Evolutionary conservation across 2,797 vertebrate genomes (phyloP), one percentile per base, ranked within the genome.

Genomic region (Loris lydekkerianus): DNA sequence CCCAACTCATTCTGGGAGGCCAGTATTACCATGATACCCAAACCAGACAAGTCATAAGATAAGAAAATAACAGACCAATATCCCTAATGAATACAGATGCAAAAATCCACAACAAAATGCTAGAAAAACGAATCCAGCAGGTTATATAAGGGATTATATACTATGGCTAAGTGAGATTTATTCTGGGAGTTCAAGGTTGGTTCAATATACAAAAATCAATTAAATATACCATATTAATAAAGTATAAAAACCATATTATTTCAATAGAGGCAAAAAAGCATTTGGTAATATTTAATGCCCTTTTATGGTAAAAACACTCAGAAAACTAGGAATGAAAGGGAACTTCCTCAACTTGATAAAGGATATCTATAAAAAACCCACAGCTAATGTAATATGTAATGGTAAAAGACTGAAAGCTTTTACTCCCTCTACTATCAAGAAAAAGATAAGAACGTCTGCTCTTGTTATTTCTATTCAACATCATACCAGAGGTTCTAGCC

Each of bases 81-180:
- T 70, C 34, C 15, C 61, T 78, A 63, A 46, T 11, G 13, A 46
- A 37, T 61, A 58, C 61, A 88, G 70, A 43, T 63, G 53, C 20
- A 83, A 87, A 76, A 87, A 34, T 87, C 25, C 25, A 88, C 53
- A 61, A 76, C 4, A 75, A 92, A 95, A 91, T 60, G 31, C 49
- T 17, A 29, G 29, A 75, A 82, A 67, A 60, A 76, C 20, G 10
- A 82, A 75, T 76, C 10, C 20, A 60, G n/a, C 46, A 75, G 75
- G 9, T 56, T 53, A 14, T 46, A 67, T 75, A 67, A 81, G 81
- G 60, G 11, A 49, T 82, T 67, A 25, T 37, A 34, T 8, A 14
- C 23, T 20, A 40, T n/a, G 53, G 85, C n/a, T 43, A 49, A 87
- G 29, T 58, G 46, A 75, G n/a, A 31, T 75, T 69, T 83, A 76